Evolutionary conservation across 2,113 vertebrate species (phyloP).

Genomic region (Orientallactaga bullata): DNA sequence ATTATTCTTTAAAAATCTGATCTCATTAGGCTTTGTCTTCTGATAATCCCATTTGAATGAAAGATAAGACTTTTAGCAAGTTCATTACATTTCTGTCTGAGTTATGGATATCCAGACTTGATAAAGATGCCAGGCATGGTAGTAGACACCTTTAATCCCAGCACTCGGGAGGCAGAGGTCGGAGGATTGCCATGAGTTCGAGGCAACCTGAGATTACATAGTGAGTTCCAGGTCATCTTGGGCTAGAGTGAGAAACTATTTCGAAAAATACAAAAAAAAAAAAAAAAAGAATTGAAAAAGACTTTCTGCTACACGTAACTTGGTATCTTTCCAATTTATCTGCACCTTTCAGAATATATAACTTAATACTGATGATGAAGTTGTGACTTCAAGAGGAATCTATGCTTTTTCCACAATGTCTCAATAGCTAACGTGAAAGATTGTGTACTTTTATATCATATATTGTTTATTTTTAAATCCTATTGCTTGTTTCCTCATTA

Average conservation of each 20-base stretch:
- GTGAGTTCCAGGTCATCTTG: no score
- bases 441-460: background rate
- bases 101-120: background rate
- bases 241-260: no score
- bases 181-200: no score
- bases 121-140: no score
- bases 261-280: no score
- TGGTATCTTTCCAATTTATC: background rate
- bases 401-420: background rate
- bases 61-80: background rate
- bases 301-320: background rate
- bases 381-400: background rate
- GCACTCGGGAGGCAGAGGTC: no score
- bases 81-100: background rate
- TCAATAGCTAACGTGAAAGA: background rate
- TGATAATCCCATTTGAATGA: background rate
- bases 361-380: slow-evolving; percentile 24
- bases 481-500: background rate
- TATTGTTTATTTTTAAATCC: background rate
- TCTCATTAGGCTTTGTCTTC: background rate
- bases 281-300: background rate
- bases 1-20: slow-evolving; percentile 18
- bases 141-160: no score
- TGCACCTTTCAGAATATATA: background rate
- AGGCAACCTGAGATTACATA: no score